Conservation (phyloP, 2,113 vertebrate genomes). For the Tenebrosternarchus preto region DNA sequence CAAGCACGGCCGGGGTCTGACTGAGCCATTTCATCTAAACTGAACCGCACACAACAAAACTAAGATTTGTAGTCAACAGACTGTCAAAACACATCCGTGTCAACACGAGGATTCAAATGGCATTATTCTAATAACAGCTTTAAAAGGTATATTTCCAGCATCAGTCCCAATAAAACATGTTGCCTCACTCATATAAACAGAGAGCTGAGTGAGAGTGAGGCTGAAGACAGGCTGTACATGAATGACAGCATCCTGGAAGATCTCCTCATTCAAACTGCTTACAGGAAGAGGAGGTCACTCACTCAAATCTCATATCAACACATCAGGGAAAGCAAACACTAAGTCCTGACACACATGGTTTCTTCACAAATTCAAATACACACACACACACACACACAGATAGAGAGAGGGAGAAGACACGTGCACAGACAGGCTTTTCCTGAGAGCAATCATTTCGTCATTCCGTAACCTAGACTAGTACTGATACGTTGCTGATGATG, state of each 20-base stretch:
- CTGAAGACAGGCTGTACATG: not conserved
- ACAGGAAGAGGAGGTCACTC: not conserved
- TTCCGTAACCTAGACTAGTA: conserved; percentile 41
- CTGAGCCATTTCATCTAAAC: not conserved
- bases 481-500: conserved; percentile 53
- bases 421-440: conserved; percentile 38
- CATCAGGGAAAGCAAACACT: not conserved
- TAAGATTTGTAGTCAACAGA: not conserved
- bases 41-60: not conserved
- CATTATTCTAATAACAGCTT: not conserved
- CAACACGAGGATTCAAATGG: not conserved
- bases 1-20: not conserved
- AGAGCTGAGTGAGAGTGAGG: not conserved
- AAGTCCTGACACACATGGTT: not conserved
- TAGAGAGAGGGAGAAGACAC: conserved; percentile 9
- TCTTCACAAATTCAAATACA: not conserved
- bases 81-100: not conserved
- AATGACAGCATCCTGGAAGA: not conserved
- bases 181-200: not conserved
- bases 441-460: conserved; percentile 48
- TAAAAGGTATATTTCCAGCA: not conserved
- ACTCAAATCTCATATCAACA: conserved; percentile 11
- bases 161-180: not conserved
- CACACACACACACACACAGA: not conserved
- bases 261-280: conserved; percentile 9